Percentiles rank a stretch among this genome's conserved stretches.
These are phyloP conservation scores for Pionites leucogaster DNA, from an alignment of 2,113 vertebrate species.

Conservation along the genomic window DNA sequence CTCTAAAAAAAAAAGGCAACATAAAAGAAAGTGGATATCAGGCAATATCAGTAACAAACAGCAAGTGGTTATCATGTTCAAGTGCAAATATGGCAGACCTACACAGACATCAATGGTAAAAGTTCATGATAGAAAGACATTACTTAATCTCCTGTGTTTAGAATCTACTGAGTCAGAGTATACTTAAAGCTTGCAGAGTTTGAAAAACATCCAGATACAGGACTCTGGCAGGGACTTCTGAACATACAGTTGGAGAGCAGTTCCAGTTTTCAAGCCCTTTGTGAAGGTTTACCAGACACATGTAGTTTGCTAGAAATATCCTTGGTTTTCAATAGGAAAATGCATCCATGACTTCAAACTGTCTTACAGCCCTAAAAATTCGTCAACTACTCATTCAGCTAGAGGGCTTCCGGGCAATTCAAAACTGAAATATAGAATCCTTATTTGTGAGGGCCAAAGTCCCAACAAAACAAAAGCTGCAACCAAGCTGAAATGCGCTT, in stretches of 20 bases:
- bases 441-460: background rate
- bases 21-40: background rate
- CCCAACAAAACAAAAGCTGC: background rate
- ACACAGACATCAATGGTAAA: background rate
- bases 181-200: background rate
- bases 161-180: background rate
- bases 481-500: background rate
- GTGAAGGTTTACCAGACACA: background rate
- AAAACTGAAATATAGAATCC: background rate
- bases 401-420: background rate
- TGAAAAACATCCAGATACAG: background rate
- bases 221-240: background rate
- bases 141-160: background rate
- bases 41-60: background rate
- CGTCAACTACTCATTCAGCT: background rate
- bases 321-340: background rate
- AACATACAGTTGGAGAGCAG: background rate
- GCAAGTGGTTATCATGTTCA: background rate
- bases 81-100: background rate
- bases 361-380: background rate
- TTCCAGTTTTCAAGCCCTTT: background rate
- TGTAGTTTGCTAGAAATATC: constrained; percentile 9
- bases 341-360: background rate
- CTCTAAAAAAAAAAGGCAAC: background rate
- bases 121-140: background rate